Conservation (phyloP, 2,113 vertebrate species). For the Uropsilus gracilis region DNA sequence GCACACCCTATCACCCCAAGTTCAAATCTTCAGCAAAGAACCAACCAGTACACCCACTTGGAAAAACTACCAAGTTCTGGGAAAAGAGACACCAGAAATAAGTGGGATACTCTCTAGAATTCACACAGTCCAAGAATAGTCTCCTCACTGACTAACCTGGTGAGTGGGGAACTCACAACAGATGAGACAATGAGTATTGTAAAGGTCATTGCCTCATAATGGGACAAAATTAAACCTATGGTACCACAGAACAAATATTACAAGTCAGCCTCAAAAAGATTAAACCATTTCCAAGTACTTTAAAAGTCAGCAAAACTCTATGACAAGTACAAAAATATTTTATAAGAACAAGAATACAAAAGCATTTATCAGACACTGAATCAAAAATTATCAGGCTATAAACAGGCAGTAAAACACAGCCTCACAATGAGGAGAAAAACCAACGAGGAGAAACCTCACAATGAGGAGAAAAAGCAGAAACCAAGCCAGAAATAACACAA, state of each 20-base stretch:
- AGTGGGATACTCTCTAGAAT: not conserved
- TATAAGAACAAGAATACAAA: not conserved
- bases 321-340: not conserved
- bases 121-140: not conserved
- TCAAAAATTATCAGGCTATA: not conserved
- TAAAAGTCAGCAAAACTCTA: not conserved
- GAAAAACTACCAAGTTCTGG: not conserved
- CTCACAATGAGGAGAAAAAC: not conserved
- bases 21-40: not conserved
- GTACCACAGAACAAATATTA: not conserved
- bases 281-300: not conserved
- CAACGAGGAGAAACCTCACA: not conserved
- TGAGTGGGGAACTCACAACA: not conserved
- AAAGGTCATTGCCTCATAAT: not conserved
- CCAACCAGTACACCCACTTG: no score
- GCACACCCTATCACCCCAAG: no score
- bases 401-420: slow-evolving; percentile 32
- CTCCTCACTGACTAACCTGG: not conserved
- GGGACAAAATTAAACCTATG: not conserved
- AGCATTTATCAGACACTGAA: not conserved
- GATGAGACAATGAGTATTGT: not conserved
- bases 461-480: not conserved
- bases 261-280: not conserved
- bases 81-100: not conserved
- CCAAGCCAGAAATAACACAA: not conserved